Conservation (phyloP, 2,888 invertebrate genomes). For the Hirtodrosophila duncani region DNA sequence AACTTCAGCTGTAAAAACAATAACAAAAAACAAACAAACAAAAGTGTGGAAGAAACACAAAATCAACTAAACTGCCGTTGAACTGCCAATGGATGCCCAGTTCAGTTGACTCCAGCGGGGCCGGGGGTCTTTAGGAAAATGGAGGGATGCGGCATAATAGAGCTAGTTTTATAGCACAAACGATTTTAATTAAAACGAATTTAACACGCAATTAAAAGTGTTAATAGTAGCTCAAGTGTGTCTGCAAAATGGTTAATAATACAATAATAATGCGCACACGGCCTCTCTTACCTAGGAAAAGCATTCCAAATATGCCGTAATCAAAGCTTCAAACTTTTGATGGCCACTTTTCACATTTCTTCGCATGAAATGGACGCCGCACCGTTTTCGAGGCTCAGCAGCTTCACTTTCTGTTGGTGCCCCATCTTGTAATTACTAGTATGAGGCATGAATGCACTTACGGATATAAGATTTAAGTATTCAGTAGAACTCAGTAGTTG, state of each 20-base stretch:
- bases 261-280: slow-evolving; percentile 32
- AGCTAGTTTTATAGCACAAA: slow-evolving; percentile 34
- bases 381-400: slow-evolving; percentile 13
- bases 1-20: slow-evolving; percentile 48
- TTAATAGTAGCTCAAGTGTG: slow-evolving; percentile 23
- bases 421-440: slow-evolving; percentile 25
- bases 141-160: slow-evolving; percentile 16
- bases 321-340: slow-evolving; percentile 36
- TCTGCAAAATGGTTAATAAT: slow-evolving; percentile 30
- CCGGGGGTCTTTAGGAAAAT: too few species aligned
- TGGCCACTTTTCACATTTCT: slow-evolving; percentile 29
- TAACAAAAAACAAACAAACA: slow-evolving; percentile 17
- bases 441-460: slow-evolving; percentile 21
- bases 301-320: slow-evolving; percentile 48
- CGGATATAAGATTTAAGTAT: slow-evolving; percentile 20
- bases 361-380: too few species aligned
- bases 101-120: too few species aligned
- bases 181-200: slow-evolving; percentile 63
- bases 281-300: slow-evolving; percentile 14
- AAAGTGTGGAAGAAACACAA: too few species aligned
- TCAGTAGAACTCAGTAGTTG: slow-evolving; percentile 22
- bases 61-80: slow-evolving; percentile 54
- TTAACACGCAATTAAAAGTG: slow-evolving; percentile 65
- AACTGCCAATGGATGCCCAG: slow-evolving; percentile 29
- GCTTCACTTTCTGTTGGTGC: slow-evolving; percentile 39